Evolutionary conservation across 2,888 invertebrate species (phyloP).

Genomic region (Aelia acuminata): DNA sequence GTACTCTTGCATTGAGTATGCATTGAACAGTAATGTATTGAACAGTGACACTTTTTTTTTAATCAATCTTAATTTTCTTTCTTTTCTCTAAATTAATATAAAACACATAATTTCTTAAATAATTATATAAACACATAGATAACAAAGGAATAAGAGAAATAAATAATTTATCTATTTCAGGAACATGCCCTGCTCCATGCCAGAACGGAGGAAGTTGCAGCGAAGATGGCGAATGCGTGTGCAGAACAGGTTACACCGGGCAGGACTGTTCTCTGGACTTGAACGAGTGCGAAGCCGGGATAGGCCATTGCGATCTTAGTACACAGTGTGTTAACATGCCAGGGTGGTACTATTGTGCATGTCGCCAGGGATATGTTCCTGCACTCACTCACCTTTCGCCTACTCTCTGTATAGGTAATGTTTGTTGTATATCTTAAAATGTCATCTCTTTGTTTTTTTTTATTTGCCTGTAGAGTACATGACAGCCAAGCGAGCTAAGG

Average conservation of each 20-base stretch:
- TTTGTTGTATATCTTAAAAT: too few species aligned
- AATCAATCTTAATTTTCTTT: too few species aligned
- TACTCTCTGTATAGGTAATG: conserved; percentile 75
- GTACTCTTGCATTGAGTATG: too few species aligned
- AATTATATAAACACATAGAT: too few species aligned
- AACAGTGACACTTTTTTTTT: too few species aligned
- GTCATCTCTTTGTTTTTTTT: too few species aligned
- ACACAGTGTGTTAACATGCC: conserved; percentile 87
- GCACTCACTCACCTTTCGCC: conserved; percentile 69
- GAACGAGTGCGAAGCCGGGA: conserved; percentile 84
- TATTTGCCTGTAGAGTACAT: too few species aligned
- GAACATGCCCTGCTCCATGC: conserved; percentile 84
- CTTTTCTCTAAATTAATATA: too few species aligned
- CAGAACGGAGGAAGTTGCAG: conserved; percentile 87
- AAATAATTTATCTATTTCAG: conserved; percentile 71
- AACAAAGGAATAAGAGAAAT: too few species aligned
- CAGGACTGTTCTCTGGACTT: conserved; percentile 87
- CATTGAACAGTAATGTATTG: too few species aligned
- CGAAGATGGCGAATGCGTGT: conserved; percentile 83
- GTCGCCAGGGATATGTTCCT: conserved; percentile 81
- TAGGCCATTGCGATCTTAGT: conserved; percentile 82
- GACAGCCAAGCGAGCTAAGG: too few species aligned
- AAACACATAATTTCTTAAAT: too few species aligned
- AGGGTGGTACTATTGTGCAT: conserved; percentile 91
- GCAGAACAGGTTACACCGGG: conserved; percentile 86